Base-by-base conservation (phyloP, 2,888 invertebrate species). In the Troides aeacus region DNA sequence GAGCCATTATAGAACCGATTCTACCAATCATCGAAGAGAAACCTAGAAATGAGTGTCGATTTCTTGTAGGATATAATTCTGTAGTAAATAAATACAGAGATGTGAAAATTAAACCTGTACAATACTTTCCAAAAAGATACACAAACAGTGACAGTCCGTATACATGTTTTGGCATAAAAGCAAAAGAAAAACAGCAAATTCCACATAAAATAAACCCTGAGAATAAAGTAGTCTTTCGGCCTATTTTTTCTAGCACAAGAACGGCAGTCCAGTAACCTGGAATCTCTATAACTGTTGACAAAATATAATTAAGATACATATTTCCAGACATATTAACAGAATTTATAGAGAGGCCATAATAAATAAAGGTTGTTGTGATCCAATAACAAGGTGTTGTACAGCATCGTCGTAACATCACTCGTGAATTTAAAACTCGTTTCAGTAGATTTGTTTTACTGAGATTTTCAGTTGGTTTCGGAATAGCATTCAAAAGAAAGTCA, bases 341-440 rank as follows among this genome's bases (percentile, higher is more conserved):
- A 85, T 96, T 96, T 66, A 97, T 90, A 18, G 96, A 96, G 70
- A 97, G 86, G 0, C 97, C 97, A 77, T 96, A 97, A 83, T 96
- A 97, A 64, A 97, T 94, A 73, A 97, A 95, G 0, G 96, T 95
- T 74, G 95, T 96, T 1, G 96, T 95, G 62, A 96, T 94, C 96
- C 96, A 96, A 84, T 96, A 95, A 72, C 96, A 91, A n/a, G 95
- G 95, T 70, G 96, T 96, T 59, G 94, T 95, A 59, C 94, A 83
- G 76, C 95, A 90, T 73, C 95, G 89, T n/a, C 94, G 84, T 23
- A 94, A 79, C 70, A 95, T 84, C 60, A 91, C 87, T 3, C 88
- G 89, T 0, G 94, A 94, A 74, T 89, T 92, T 24, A 94, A 77
- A 2, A 94, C 92, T 69, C 92, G 88, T 46, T 82, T 64, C 21